Conservation (phyloP, 53 echinoderm and acorn worm species). For the Zoroaster sp. region DNA sequence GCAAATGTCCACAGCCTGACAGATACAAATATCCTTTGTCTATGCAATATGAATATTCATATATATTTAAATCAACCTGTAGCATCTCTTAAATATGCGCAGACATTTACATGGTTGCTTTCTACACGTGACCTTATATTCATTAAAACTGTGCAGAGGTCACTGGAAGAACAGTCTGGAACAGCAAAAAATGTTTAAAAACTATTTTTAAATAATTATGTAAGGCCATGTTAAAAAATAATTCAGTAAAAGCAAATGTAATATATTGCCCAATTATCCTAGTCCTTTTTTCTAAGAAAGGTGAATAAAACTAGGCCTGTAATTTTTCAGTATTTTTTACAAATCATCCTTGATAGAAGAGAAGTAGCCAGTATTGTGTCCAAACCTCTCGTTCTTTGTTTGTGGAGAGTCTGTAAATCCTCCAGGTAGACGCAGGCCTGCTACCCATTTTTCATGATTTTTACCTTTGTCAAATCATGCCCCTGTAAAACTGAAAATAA, state of each 20-base stretch:
- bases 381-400: no score
- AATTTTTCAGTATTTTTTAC: no score
- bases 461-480: no score
- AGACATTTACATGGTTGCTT: conserved; percentile 38
- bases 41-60: conserved; percentile 28
- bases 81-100: conserved; percentile 47
- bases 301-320: no score
- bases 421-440: no score
- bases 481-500: no score
- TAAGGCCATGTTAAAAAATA: conserved; percentile 29
- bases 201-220: not conserved
- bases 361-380: no score
- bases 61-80: not conserved
- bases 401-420: no score
- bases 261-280: no score
- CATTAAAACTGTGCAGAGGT: conserved; percentile 42
- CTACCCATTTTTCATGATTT: no score
- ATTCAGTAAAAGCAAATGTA: not conserved
- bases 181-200: conserved; percentile 4
- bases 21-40: conserved; percentile 26
- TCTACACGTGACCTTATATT: conserved; percentile 39
- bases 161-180: conserved; percentile 53
- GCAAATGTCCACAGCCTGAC: conserved; percentile 44
- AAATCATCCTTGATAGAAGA: no score
- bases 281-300: no score